phyloP scores from a whole-genome alignment of 2,113 vertebrate species.

The Dinomys branickii region DNA sequence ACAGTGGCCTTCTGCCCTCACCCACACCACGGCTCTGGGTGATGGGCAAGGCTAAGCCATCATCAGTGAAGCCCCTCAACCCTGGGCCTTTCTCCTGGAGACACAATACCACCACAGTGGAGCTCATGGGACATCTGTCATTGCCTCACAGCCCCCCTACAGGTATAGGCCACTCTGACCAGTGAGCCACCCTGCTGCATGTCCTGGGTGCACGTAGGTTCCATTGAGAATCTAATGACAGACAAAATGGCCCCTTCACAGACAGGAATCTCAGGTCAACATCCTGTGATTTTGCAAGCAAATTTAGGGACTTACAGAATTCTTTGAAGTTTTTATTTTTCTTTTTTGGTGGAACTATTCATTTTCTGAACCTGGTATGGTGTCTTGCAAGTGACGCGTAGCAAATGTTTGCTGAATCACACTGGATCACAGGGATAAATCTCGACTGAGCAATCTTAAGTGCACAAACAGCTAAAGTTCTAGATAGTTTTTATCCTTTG shows the following conservation, averaged over 20 bases:
- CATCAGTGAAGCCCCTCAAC: background rate
- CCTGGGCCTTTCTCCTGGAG: background rate
- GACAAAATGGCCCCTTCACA: background rate
- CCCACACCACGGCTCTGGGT: background rate
- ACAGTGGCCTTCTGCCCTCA: background rate
- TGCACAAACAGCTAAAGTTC: background rate
- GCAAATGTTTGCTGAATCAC: background rate
- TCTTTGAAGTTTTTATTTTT: background rate
- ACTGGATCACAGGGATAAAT: background rate
- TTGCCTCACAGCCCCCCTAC: background rate
- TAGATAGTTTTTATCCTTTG: background rate
- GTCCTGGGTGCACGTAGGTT: background rate
- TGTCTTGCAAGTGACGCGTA: background rate
- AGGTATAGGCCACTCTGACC: background rate
- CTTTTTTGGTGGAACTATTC: background rate
- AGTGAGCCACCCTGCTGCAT: background rate
- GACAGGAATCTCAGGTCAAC: background rate
- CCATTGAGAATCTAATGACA: background rate
- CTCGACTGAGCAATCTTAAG: background rate
- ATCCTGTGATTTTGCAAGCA: background rate
- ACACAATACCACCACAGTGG: background rate
- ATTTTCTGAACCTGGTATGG: background rate
- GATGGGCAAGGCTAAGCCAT: background rate
- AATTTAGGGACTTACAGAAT: background rate
- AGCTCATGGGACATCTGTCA: background rate